Percentiles rank a stretch among this genome's conserved stretches.
Conservation (phyloP, 2,888 invertebrate genomes). For the Chorisops tibialis region DNA sequence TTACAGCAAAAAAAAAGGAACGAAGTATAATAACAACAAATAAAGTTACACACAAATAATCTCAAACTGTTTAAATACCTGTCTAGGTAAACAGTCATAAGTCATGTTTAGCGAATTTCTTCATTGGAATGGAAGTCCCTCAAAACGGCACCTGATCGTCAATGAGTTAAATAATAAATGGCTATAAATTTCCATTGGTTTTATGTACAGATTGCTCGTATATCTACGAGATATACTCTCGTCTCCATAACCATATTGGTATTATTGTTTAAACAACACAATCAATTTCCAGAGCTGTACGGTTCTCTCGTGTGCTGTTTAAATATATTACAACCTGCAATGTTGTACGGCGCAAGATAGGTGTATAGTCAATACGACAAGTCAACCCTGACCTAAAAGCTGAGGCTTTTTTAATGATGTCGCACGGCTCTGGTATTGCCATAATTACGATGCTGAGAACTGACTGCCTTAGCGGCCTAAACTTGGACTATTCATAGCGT, state of each 20-base stretch:
- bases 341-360: neutral
- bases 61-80: neutral
- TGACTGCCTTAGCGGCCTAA: no score
- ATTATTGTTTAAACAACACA: neutral
- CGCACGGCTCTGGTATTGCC: constrained; percentile 21
- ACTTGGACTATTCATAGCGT: no score
- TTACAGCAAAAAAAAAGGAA: no score
- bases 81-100: neutral
- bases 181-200: no score
- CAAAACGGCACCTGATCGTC: constrained; percentile 19
- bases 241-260: neutral
- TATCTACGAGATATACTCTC: neutral
- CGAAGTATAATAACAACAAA: no score
- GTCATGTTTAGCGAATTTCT: neutral
- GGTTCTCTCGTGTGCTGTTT: no score
- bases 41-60: no score
- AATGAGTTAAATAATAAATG: constrained; percentile 10
- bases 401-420: constrained; percentile 33
- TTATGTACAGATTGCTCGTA: no score
- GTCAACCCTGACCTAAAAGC: constrained; percentile 52
- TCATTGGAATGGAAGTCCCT: neutral
- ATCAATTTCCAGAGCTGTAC: no score
- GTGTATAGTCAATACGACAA: constrained; percentile 42
- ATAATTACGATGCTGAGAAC: no score
- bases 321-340: neutral